Conservation (phyloP, 1,140 invertebrate genomes). For the Aporrectodea caliginosa region DNA sequence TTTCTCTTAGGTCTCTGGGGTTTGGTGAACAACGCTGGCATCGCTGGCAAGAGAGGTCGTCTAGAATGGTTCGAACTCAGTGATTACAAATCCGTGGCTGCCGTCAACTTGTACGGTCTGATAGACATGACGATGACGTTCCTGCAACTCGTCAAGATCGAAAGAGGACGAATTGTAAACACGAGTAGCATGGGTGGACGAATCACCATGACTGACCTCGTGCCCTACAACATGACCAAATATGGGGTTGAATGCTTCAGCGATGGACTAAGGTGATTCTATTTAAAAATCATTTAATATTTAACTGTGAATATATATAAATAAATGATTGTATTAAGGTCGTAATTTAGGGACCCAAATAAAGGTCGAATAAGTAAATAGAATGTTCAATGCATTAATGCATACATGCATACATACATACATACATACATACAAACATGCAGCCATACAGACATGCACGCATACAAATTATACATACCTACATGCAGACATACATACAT, state of each 20-base stretch:
- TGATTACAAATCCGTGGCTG: not conserved
- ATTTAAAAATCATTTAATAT: no score
- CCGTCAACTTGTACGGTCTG: conserved; percentile 7
- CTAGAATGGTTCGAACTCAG: not conserved
- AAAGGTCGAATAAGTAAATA: no score
- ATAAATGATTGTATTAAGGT: no score
- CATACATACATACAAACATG: no score
- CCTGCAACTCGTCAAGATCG: conserved; percentile 1
- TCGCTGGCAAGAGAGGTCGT: conserved; percentile 9
- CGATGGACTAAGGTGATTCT: conserved; percentile 5
- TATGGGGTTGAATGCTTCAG: conserved; percentile 6
- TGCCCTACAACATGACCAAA: not conserved
- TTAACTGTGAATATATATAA: no score
- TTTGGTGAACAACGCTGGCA: conserved; percentile 13
- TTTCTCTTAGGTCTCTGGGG: conserved; percentile 10
- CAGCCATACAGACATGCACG: no score
- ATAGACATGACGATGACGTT: conserved; percentile 10
- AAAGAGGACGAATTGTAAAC: conserved; percentile 4
- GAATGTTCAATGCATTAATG: no score
- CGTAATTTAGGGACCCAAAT: no score
- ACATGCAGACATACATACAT: no score
- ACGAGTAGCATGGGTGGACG: not conserved
- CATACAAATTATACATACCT: no score
- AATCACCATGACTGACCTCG: not conserved
- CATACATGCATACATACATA: no score